Conservation (phyloP, 2,888 invertebrate genomes). For the Bombylius major region DNA sequence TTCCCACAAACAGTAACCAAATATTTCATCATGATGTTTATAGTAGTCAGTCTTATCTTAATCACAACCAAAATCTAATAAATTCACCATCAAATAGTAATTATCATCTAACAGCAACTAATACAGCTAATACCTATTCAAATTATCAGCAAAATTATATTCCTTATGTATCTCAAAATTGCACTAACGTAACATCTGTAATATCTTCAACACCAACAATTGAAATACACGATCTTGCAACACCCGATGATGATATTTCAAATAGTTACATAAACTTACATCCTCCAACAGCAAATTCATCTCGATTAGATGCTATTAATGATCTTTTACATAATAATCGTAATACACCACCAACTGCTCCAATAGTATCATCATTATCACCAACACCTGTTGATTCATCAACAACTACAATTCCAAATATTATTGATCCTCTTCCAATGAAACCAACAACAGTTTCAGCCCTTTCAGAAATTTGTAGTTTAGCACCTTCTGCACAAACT, state of each 20-base stretch:
- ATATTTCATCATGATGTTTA: slow-evolving; percentile 7
- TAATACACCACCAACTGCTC: slow-evolving; percentile 24
- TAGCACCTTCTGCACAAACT: slow-evolving; percentile 9
- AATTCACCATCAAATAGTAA: background rate
- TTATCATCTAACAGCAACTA: background rate
- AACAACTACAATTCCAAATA: background rate
- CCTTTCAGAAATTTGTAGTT: background rate
- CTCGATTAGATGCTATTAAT: slow-evolving; percentile 32
- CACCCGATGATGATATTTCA: slow-evolving; percentile 1
- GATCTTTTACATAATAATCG: slow-evolving; percentile 33
- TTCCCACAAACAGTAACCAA: slow-evolving; percentile 1
- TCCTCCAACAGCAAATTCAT: slow-evolving; percentile 27
- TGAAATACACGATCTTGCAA: slow-evolving; percentile 4
- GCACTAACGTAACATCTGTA: background rate
- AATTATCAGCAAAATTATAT: slow-evolving; percentile 11
- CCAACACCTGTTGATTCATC: background rate
- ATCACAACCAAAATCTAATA: background rate
- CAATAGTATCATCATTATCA: slow-evolving; percentile 19
- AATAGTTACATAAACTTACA: slow-evolving; percentile 26
- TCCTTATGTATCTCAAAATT: background rate
- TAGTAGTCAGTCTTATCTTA: slow-evolving; percentile 6
- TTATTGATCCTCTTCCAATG: slow-evolving; percentile 1
- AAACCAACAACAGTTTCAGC: background rate
- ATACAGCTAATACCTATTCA: background rate
- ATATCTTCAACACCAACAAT: background rate